Conservation (phyloP, 1,140 invertebrate species). For the Lordiphosa collinella region DNA sequence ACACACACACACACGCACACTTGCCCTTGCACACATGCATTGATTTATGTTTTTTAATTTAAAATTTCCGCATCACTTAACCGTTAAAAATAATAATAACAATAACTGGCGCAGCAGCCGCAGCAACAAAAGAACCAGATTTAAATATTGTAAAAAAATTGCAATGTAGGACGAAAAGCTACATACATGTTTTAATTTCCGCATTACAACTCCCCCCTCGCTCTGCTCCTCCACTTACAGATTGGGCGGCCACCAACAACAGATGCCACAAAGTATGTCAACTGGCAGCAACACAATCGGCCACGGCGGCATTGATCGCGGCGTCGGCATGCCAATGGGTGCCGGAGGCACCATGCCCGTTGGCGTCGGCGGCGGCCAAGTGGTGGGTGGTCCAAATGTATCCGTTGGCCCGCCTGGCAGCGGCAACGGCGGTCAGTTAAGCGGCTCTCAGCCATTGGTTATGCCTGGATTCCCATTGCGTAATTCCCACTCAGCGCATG, state of each 20-base stretch:
- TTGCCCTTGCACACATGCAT: conserved; percentile 47
- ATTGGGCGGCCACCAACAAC: conserved; percentile 76
- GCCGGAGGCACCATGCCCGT: conserved; percentile 64
- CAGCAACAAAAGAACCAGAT: conserved; percentile 52
- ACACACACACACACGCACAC: conserved; percentile 4
- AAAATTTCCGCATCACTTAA: conserved; percentile 79
- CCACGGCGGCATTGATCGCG: conserved; percentile 74
- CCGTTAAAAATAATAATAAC: conserved; percentile 76
- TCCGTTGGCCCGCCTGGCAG: conserved; percentile 56
- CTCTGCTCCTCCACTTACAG: conserved; percentile 25
- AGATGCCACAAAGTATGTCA: conserved; percentile 80
- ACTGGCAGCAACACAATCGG: conserved; percentile 79
- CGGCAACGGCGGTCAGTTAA: conserved; percentile 78
- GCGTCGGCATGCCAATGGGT: conserved; percentile 66
- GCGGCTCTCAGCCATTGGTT: conserved; percentile 84
- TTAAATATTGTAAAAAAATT: conserved; percentile 60
- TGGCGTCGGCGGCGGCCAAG: conserved; percentile 41
- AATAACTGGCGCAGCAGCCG: conserved; percentile 37
- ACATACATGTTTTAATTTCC: conserved; percentile 74
- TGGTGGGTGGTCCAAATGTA: conserved; percentile 39
- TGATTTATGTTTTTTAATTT: conserved; percentile 80
- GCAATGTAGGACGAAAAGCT: conserved; percentile 49
- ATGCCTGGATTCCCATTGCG: conserved; percentile 90
- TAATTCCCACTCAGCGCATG: conserved; percentile 84
- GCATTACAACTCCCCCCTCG: conserved; percentile 56